Base-by-base conservation (phyloP, 1,140 invertebrate species). In the Harlomillsia oculata region DNA sequence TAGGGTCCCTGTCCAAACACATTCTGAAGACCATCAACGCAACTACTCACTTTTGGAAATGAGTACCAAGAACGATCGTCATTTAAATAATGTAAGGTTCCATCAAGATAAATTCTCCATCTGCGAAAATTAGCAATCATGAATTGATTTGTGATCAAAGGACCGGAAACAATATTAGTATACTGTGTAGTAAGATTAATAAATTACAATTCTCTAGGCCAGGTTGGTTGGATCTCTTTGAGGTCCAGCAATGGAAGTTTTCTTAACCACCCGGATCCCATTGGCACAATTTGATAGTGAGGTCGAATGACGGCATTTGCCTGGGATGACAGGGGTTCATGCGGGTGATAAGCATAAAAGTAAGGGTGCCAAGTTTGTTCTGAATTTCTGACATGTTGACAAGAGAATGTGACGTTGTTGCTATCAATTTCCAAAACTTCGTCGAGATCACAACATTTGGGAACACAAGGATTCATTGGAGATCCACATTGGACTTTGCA, bases 11-110 rank as follows among this genome's bases (percentile, higher is more conserved):
- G 29, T 20, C 36, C 36, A 3, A 34, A 9, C 14, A 34, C 11
- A 50, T 50, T 50, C 13, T 50, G 48, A 1, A 50, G 16, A 11
- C 48, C 48, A 26, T 50, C 48, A 13, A 50, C 39, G n/a, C 48
- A 50, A n/a, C 36, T 14, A 18, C 28, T 23, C 3, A 32, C 32
- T 16, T 25, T 2, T 18, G 34, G 21, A 25, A 50, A n/a, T 8
- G 34, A 30, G 18, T 20, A 3, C 48, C 48, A 50, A 13, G 20
- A 6, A 16, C 48, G 18, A 25, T 16, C 34, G 36, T 39, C 13
- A 5, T 37, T 13, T 13, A 50, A 30, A 26, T n/a, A 50, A 14
- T 37, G n/a, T 1, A 50, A 13, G 36, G 36, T 11, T 16, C 48
- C 48, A 13, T 28, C 16, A 2, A 32, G 36, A n/a, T 37, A 37